Conservation (phyloP, 2,113 vertebrate genomes). For the Psittacula cyanocephala region DNA sequence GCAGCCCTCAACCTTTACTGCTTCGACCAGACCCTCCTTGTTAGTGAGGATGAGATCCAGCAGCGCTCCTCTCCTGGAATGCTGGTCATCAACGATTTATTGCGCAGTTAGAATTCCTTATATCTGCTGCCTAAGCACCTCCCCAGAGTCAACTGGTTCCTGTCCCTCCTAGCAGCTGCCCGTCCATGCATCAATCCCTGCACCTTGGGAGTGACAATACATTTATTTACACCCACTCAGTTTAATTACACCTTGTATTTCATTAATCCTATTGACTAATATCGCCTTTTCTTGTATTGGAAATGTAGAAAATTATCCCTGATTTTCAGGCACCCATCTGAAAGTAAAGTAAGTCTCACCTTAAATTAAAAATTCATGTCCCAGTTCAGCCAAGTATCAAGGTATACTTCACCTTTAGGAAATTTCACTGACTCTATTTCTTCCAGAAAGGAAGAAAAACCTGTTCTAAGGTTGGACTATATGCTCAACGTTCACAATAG, state of each 20-base stretch:
- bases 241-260: background rate
- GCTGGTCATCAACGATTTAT: too few species aligned
- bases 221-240: background rate
- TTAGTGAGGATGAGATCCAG: too few species aligned
- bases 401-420: background rate
- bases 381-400: background rate
- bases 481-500: background rate
- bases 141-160: too few species aligned
- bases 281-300: background rate
- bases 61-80: too few species aligned
- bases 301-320: background rate
- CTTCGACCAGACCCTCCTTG: too few species aligned
- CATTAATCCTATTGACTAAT: background rate
- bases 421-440: background rate
- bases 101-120: too few species aligned
- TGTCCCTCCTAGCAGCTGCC: too few species aligned
- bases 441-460: background rate
- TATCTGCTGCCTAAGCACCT: too few species aligned
- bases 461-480: background rate
- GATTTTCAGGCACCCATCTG: background rate
- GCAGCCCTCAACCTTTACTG: too few species aligned
- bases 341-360: background rate
- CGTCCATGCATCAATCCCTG: too few species aligned
- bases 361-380: background rate
- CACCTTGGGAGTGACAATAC: background rate